A percentile compares a stretch with the other conserved stretches of the same genome.
phyloP scores from a whole-genome alignment of 2,888 invertebrate species.

The Polydrusus cervinus region DNA sequence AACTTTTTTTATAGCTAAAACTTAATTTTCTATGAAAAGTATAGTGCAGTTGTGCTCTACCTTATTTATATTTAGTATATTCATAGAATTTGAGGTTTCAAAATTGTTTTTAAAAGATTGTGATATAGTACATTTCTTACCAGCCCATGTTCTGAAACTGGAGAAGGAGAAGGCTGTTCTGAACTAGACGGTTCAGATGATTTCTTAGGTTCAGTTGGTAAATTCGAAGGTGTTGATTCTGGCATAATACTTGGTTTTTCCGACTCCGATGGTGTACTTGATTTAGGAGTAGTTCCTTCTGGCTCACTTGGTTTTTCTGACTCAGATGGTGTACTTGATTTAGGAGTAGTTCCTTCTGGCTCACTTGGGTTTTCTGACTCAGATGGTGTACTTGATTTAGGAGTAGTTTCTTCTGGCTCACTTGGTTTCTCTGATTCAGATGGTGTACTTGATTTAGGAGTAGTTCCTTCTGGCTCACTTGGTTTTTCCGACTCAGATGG shows the following conservation, averaged over 20 bases:
- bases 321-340: constrained; percentile 10
- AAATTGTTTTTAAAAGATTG: neutral
- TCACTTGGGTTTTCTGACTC: constrained; percentile 13
- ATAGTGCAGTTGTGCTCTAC: too few species aligned
- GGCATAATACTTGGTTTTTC: constrained; percentile 27
- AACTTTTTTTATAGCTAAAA: too few species aligned
- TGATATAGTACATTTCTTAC: neutral
- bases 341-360: constrained; percentile 16
- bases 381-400: constrained; percentile 26
- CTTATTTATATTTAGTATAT: too few species aligned
- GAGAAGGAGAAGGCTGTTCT: constrained; percentile 19
- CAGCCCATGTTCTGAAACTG: neutral
- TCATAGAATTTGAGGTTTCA: too few species aligned
- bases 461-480: constrained; percentile 30
- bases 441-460: constrained; percentile 25
- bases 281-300: constrained; percentile 22
- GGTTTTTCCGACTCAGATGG: constrained; percentile 9
- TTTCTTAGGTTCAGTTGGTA: neutral
- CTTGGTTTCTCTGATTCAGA: constrained; percentile 28
- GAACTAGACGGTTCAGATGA: constrained; percentile 26
- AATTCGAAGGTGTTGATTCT: constrained; percentile 19
- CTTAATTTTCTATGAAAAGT: too few species aligned
- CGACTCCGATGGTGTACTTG: constrained; percentile 28
- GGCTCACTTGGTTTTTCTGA: constrained; percentile 14
- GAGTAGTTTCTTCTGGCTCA: constrained; percentile 21